phyloP scores from a whole-genome alignment of 2,797 vertebrate genomes.

The Galago senegalensis region DNA sequence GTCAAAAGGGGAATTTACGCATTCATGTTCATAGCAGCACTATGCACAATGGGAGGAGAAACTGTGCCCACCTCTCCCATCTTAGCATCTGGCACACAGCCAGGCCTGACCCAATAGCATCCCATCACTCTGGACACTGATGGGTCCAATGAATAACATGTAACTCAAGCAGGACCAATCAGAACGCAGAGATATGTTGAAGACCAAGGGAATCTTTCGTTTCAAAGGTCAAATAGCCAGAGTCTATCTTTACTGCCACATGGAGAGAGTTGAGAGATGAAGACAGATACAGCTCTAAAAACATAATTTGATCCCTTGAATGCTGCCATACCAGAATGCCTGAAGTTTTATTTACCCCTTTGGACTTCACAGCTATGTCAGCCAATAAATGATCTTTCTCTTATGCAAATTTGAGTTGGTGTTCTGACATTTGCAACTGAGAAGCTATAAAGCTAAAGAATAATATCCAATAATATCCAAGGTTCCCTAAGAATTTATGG shows the following conservation, averaged over 20 bases:
- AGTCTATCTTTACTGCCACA: not conserved
- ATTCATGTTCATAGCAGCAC: not conserved
- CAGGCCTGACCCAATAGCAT: not conserved
- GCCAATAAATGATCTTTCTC: slow-evolving; percentile 4
- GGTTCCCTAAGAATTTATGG: not conserved
- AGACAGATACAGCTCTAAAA: not conserved
- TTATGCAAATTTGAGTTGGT: not conserved
- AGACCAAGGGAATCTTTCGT: not conserved
- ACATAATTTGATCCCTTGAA: not conserved
- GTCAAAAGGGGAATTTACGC: not conserved
- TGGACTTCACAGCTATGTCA: not conserved
- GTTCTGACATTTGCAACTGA: slow-evolving; percentile 12
- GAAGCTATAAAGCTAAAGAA: not conserved
- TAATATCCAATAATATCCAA: not conserved
- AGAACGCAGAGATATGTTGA: not conserved
- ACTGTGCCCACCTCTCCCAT: not conserved
- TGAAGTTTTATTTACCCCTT: not conserved
- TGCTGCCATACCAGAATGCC: not conserved
- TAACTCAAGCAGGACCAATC: not conserved
- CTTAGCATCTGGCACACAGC: not conserved
- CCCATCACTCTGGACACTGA: not conserved
- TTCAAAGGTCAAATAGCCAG: not conserved
- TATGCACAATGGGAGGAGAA: not conserved
- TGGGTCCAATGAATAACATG: not conserved
- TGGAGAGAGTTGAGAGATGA: not conserved